Evolutionary conservation across 1,140 invertebrate species (phyloP).

Genomic region (Macrotrachela quadricornifera): DNA sequence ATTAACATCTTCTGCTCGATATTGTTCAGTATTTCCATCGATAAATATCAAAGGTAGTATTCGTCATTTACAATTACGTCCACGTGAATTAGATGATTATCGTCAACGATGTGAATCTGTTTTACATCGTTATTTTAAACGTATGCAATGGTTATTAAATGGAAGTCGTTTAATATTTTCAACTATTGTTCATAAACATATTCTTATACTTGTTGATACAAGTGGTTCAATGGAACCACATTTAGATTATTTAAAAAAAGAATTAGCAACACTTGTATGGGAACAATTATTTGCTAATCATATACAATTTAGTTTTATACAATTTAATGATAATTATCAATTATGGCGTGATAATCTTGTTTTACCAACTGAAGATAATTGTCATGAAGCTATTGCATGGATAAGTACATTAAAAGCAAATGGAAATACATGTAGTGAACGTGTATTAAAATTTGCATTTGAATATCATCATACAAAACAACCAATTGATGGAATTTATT

Average conservation of each 20-base stretch:
- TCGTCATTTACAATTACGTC: slow-evolving; percentile 26
- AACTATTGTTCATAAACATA: slow-evolving; percentile 23
- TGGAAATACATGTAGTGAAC: slow-evolving; percentile 30
- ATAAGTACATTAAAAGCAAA: slow-evolving; percentile 17
- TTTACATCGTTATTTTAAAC: slow-evolving; percentile 21
- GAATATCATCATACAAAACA: slow-evolving; percentile 14
- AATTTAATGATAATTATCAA: slow-evolving; percentile 23
- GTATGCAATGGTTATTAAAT: slow-evolving; percentile 29
- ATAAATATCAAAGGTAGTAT: slow-evolving; percentile 28
- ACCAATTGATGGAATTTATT: slow-evolving; percentile 22
- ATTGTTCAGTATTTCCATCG: slow-evolving; percentile 28
- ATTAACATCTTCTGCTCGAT: slow-evolving; percentile 22
- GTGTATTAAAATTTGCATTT: slow-evolving; percentile 26
- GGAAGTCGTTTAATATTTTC: slow-evolving; percentile 29
- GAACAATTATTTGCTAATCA: slow-evolving; percentile 25
- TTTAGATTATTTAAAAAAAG: slow-evolving; percentile 27
- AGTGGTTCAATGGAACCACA: slow-evolving; percentile 29
- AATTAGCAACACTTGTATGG: slow-evolving; percentile 25
- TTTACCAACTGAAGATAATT: slow-evolving; percentile 21
- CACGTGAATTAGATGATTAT: slow-evolving; percentile 27
- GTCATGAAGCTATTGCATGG: slow-evolving; percentile 27
- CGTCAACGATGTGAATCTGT: slow-evolving; percentile 21
- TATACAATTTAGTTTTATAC: slow-evolving; percentile 27
- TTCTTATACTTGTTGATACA: slow-evolving; percentile 26
- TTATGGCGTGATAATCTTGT: slow-evolving; percentile 21